phyloP scores from a whole-genome alignment of 2,113 vertebrate genomes.

The Antigone vipio region DNA sequence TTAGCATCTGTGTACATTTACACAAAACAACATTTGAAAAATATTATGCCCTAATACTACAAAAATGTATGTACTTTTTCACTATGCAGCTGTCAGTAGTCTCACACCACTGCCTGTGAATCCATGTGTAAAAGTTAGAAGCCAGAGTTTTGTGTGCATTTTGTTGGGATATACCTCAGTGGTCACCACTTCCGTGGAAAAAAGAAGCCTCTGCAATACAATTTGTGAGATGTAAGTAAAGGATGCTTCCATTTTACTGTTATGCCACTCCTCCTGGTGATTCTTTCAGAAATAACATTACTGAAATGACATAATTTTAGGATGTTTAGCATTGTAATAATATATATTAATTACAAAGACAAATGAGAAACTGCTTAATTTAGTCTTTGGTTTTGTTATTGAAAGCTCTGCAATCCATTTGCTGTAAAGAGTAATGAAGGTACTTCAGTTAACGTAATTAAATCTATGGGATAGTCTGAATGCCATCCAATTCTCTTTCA shows the following conservation, averaged over 20 bases:
- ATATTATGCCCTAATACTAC: not conserved
- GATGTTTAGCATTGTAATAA: fast-evolving
- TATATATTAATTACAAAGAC: not conserved
- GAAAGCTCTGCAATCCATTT: not conserved
- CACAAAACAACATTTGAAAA: not conserved
- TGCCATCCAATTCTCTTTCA: not conserved
- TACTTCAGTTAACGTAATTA: not conserved
- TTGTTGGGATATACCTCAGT: not conserved
- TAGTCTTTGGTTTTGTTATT: not conserved
- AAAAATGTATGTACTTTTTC: not conserved
- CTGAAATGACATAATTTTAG: not conserved
- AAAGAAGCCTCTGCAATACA: not conserved
- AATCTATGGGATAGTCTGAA: not conserved
- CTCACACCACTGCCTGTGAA: not conserved
- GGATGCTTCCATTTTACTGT: not conserved
- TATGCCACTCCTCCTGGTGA: not conserved
- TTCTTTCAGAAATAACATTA: not conserved
- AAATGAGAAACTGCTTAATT: not conserved
- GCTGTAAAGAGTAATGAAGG: not conserved
- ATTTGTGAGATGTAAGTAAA: not conserved
- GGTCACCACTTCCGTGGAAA: not conserved
- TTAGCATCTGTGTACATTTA: not conserved
- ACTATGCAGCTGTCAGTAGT: not conserved
- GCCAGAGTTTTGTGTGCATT: not conserved
- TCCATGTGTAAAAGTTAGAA: too few species aligned